Evolutionary conservation across 2,888 invertebrate species (phyloP).

Genomic region (Teleiodes luculella): DNA sequence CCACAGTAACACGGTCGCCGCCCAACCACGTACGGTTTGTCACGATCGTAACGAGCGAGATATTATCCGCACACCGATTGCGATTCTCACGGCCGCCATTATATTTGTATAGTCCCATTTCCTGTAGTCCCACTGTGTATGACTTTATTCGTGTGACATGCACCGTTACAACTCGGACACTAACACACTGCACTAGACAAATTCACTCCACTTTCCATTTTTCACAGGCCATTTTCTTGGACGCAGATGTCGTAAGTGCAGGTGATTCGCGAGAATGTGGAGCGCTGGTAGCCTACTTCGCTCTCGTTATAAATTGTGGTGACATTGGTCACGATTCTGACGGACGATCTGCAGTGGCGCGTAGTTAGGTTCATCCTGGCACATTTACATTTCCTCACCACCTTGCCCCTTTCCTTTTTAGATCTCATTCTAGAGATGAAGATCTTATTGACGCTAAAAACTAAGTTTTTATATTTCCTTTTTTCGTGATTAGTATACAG

Average conservation of each 20-base stretch:
- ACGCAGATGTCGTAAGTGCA: constrained; percentile 53
- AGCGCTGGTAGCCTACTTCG: constrained; percentile 57
- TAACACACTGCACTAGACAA: constrained; percentile 67
- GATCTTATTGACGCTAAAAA: no score
- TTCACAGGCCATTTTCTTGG: constrained; percentile 67
- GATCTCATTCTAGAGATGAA: no score
- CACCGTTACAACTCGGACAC: constrained; percentile 57
- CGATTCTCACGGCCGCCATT: constrained; percentile 54
- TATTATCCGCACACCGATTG: constrained; percentile 48
- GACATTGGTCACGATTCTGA: constrained; percentile 30
- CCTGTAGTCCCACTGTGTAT: constrained; percentile 38
- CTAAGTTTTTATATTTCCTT: no score
- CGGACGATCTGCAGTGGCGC: no score
- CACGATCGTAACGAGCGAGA: constrained; percentile 52
- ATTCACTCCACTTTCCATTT: constrained; percentile 77
- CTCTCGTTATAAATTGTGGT: constrained; percentile 52
- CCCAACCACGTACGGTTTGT: constrained; percentile 57
- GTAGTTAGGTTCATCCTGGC: no score
- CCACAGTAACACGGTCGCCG: constrained; percentile 23
- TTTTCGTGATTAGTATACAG: no score
- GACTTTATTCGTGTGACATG: constrained; percentile 47
- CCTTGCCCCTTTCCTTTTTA: no score
- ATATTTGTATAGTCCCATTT: constrained; percentile 48
- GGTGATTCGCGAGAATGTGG: constrained; percentile 63
- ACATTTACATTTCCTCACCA: no score